Percentiles rank a stretch among this genome's conserved stretches.
These are phyloP conservation scores for Gobius niger DNA, from an alignment of 2,113 vertebrate genomes.

Conservation along the genomic window DNA sequence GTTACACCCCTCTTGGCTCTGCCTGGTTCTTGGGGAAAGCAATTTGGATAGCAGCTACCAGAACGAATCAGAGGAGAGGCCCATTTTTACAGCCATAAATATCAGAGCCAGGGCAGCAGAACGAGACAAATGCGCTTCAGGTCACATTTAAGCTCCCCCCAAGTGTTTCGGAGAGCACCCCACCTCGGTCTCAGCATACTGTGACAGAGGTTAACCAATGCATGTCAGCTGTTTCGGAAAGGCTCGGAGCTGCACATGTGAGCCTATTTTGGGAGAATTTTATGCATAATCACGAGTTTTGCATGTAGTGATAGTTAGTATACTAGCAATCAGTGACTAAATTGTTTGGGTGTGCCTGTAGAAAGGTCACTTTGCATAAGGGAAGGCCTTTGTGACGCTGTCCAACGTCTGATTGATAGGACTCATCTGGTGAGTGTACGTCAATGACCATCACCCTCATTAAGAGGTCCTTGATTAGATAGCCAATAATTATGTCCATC, in stretches of 20 bases:
- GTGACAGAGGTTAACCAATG: no score
- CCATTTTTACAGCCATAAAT: conserved; percentile 58
- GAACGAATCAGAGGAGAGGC: conserved; percentile 65
- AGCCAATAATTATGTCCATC: conserved; percentile 78
- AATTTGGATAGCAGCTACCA: conserved; percentile 62
- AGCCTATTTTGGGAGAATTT: no score
- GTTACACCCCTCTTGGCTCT: conserved; percentile 48
- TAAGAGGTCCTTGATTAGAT: conserved; percentile 77
- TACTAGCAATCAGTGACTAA: no score
- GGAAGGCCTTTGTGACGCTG: conserved; percentile 31
- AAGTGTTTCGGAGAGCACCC: conserved; percentile 30
- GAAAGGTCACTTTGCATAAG: conserved; percentile 49
- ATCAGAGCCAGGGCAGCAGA: conserved; percentile 52
- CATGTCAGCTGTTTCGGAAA: background rate
- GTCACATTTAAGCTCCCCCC: conserved; percentile 53
- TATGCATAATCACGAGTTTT: no score
- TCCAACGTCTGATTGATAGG: conserved; percentile 73
- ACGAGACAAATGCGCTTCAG: conserved; percentile 66
- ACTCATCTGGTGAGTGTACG: conserved; percentile 55
- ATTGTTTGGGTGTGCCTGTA: no score
- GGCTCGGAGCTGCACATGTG: no score
- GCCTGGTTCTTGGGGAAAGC: conserved; percentile 46
- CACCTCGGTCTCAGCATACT: no score
- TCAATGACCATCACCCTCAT: conserved; percentile 75
- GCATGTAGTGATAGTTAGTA: no score